Evolutionary conservation across 2,113 vertebrate genomes (phyloP).

Genomic region (Dryoscopus gambensis): DNA sequence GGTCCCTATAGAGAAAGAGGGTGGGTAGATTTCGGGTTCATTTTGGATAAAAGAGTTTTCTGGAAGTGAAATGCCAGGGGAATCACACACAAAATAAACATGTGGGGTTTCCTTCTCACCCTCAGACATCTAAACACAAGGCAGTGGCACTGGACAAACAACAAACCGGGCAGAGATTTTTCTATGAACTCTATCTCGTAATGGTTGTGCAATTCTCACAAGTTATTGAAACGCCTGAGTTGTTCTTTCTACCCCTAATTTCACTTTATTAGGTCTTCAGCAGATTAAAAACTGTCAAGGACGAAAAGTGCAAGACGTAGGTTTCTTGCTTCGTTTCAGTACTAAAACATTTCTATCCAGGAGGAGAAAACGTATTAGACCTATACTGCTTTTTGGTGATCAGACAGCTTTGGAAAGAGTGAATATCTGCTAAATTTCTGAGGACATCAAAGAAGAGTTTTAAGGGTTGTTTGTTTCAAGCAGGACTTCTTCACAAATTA

Average conservation of each 20-base stretch:
- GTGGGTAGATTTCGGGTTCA: background rate
- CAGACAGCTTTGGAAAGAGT: background rate
- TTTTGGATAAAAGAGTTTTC: background rate
- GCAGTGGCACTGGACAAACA: background rate
- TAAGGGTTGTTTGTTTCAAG: background rate
- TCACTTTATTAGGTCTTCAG: background rate
- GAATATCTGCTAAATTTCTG: background rate
- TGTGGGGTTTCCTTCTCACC: background rate
- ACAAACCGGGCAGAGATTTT: background rate
- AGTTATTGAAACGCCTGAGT: background rate
- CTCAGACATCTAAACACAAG: background rate
- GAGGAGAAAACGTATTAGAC: background rate
- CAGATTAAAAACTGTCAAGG: background rate
- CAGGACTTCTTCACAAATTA: background rate
- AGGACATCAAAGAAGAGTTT: background rate
- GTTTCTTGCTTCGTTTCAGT: background rate
- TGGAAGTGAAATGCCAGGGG: background rate
- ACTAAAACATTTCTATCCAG: background rate
- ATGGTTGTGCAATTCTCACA: background rate
- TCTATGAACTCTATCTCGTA: background rate
- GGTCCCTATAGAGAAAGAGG: background rate
- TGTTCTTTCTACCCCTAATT: background rate
- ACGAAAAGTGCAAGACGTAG: background rate
- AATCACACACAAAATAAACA: background rate
- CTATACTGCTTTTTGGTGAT: background rate